Conservation (phyloP, 2,888 invertebrate species). For the Microctonus brassicae region DNA sequence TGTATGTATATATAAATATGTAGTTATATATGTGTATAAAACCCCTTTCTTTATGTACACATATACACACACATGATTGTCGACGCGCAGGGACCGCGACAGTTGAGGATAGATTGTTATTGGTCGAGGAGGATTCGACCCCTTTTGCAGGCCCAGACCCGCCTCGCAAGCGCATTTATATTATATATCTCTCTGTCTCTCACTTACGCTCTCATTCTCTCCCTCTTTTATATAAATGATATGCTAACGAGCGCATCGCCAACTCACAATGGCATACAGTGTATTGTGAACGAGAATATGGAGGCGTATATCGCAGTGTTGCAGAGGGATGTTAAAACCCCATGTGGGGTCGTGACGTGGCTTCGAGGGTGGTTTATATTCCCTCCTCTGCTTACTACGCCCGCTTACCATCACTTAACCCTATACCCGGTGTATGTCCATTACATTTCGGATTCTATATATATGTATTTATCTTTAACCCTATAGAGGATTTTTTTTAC, state of each 20-base stretch:
- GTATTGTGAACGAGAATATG: neutral
- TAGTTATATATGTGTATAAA: neutral
- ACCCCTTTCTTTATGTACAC: too few relatives aligned
- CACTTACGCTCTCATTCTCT: neutral
- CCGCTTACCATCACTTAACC: neutral
- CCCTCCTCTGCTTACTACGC: slow-evolving; percentile 6
- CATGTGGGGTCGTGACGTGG: slow-evolving; percentile 13
- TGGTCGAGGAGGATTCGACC: slow-evolving; percentile 64
- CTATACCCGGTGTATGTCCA: too few relatives aligned
- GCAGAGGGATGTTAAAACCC: slow-evolving; percentile 28
- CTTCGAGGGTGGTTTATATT: slow-evolving; percentile 26
- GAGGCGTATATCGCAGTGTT: too few relatives aligned
- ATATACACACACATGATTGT: slow-evolving; percentile 35
- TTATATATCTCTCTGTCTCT: neutral
- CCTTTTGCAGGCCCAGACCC: slow-evolving; percentile 48
- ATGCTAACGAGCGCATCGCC: slow-evolving; percentile 65
- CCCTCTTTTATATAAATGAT: slow-evolving; percentile 53
- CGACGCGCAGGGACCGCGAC: slow-evolving; percentile 41
- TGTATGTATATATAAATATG: too few relatives aligned
- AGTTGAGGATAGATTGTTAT: slow-evolving; percentile 63
- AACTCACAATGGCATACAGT: neutral
- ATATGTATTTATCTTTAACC: too few relatives aligned
- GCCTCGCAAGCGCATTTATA: slow-evolving; percentile 39
- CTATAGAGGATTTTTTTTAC: too few relatives aligned
- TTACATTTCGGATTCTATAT: neutral